Percentiles rank a stretch among this genome's conserved stretches.
Evolutionary conservation across 2,797 vertebrate species (phyloP).

Genomic region (Galaxias olidus): DNA sequence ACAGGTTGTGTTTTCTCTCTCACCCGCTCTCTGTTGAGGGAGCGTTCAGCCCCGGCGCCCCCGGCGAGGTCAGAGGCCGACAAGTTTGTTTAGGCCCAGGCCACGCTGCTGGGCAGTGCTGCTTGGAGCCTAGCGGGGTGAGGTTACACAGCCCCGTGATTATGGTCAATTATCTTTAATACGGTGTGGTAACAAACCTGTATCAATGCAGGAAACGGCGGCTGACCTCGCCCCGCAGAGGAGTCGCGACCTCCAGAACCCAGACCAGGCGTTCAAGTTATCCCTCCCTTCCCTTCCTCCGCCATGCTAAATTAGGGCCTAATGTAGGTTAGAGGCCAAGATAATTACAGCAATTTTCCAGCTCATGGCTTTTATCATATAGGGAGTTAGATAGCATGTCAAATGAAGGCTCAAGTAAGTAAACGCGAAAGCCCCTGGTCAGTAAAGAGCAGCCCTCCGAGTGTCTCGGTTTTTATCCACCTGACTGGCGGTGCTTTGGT

Average conservation of each 20-base stretch:
- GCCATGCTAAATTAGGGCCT: constrained; percentile 52
- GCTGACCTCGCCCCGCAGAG: constrained; percentile 50
- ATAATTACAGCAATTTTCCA: constrained; percentile 71
- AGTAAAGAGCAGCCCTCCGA: not conserved
- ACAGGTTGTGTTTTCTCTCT: not conserved
- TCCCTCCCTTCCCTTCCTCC: constrained; percentile 37
- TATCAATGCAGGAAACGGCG: constrained; percentile 64
- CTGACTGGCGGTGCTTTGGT: constrained; percentile 25
- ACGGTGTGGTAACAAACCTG: constrained; percentile 61
- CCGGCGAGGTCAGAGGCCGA: constrained; percentile 46
- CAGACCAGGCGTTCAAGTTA: constrained; percentile 47
- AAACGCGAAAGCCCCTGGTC: constrained; percentile 28
- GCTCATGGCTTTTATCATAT: constrained; percentile 64
- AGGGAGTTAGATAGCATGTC: constrained; percentile 37
- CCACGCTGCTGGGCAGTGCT: constrained; percentile 34
- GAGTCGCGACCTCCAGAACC: constrained; percentile 48
- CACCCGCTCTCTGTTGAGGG: constrained; percentile 17
- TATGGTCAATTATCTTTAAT: constrained; percentile 71
- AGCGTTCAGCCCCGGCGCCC: not conserved
- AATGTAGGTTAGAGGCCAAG: constrained; percentile 60
- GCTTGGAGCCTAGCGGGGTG: constrained; percentile 35
- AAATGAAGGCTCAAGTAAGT: constrained; percentile 13
- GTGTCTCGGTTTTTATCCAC: constrained; percentile 10
- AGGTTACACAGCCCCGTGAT: constrained; percentile 56
- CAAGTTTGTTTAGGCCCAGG: constrained; percentile 54